Evolutionary conservation across 2,797 vertebrate species (phyloP).

Genomic region (Phyllotis vaccarum): DNA sequence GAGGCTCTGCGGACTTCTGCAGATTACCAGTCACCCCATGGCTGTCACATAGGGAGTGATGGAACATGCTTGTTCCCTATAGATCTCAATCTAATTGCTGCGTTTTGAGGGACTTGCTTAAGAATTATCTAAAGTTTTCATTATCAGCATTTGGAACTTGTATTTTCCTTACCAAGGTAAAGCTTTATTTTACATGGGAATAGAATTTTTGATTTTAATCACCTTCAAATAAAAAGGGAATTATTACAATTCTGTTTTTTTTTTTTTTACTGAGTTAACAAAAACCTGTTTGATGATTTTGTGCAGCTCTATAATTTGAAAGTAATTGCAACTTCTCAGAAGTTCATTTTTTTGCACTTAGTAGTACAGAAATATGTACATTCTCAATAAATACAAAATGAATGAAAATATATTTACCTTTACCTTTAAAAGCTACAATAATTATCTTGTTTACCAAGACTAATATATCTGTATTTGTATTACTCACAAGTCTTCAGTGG

Average conservation of each 20-base stretch:
- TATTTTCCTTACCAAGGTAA: conserved; percentile 11
- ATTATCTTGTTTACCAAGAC: neutral
- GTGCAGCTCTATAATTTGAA: conserved; percentile 25
- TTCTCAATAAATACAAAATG: conserved; percentile 20
- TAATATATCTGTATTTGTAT: neutral
- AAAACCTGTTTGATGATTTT: conserved; percentile 8
- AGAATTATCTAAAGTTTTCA: conserved; percentile 22
- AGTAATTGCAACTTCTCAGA: conserved; percentile 21
- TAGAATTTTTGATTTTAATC: conserved; percentile 22
- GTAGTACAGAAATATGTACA: neutral
- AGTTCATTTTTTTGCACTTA: neutral
- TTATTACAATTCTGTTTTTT: too few species aligned
- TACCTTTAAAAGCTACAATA: neutral
- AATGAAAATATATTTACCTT: conserved; percentile 44
- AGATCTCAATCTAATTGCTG: neutral
- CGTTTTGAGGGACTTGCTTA: conserved; percentile 5
- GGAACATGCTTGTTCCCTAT: neutral
- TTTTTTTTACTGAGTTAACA: neutral
- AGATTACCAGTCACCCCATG: neutral
- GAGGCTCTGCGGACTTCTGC: neutral
- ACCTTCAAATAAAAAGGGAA: conserved; percentile 31
- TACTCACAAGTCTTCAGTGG: neutral
- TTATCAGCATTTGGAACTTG: conserved; percentile 29
- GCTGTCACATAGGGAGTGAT: neutral
- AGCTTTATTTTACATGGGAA: conserved; percentile 5